phyloP scores from a whole-genome alignment of 1,140 invertebrate species.

The Centruroides sculpturatus region DNA sequence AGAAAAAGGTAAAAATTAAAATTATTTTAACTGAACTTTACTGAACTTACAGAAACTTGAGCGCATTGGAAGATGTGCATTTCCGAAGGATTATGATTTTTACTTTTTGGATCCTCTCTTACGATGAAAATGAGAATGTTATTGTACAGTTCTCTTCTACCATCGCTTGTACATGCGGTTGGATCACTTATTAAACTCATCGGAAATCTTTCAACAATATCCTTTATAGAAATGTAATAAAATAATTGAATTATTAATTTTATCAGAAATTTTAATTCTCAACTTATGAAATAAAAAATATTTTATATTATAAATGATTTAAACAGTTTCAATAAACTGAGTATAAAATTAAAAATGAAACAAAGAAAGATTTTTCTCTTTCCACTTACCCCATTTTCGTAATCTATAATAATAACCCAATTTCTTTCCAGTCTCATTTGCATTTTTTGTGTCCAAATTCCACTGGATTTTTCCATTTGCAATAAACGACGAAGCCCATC shows the following conservation, averaged over 20 bases:
- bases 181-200: conserved; percentile 82
- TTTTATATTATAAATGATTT: too few relatives aligned
- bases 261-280: too few relatives aligned
- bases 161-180: conserved; percentile 89
- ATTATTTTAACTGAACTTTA: neutral
- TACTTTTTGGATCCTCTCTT: conserved; percentile 37
- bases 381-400: conserved; percentile 75
- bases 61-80: conserved; percentile 93
- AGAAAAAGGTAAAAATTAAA: neutral
- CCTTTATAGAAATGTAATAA: conserved; percentile 22
- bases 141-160: conserved; percentile 94
- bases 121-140: conserved; percentile 97
- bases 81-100: conserved; percentile 49
- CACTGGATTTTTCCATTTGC: conserved; percentile 91
- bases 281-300: too few relatives aligned
- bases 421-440: conserved; percentile 68
- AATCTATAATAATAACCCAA: conserved; percentile 88
- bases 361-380: neutral
- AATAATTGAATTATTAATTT: neutral
- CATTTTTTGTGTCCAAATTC: conserved; percentile 99
- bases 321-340: neutral
- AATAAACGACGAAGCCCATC: conserved; percentile 92
- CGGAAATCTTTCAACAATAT: conserved; percentile 88
- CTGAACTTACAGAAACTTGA: conserved; percentile 33
- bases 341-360: neutral